phyloP scores from a whole-genome alignment of 2,888 invertebrate genomes.

The Amorpha juglandis region DNA sequence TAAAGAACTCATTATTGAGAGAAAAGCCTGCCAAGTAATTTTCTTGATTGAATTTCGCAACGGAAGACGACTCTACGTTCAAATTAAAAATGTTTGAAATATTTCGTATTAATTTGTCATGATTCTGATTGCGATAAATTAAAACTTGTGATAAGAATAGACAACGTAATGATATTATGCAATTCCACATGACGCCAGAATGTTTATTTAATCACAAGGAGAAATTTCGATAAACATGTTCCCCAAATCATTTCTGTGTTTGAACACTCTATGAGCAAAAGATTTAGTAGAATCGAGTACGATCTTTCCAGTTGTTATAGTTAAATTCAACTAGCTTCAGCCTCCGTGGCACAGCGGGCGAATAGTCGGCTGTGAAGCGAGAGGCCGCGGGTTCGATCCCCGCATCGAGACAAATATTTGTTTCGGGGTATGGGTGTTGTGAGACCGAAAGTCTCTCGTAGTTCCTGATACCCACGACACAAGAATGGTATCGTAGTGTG shows the following conservation, averaged over 20 bases:
- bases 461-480: too few relatives aligned
- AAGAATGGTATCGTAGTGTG: too few relatives aligned
- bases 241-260: neutral
- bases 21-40: constrained; percentile 14
- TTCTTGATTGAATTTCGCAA: constrained; percentile 22
- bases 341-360: too few relatives aligned
- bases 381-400: too few relatives aligned
- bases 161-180: constrained; percentile 5
- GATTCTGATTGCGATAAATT: neutral
- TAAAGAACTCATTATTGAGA: constrained; percentile 13
- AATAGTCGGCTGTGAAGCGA: too few relatives aligned
- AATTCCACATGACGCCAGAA: neutral
- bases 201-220: neutral
- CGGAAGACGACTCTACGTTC: neutral
- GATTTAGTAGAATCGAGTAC: neutral
- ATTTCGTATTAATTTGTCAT: constrained; percentile 4
- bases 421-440: too few relatives aligned
- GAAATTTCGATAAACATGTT: neutral
- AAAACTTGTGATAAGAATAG: neutral
- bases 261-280: constrained; percentile 3
- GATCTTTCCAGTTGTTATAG: neutral
- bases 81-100: constrained; percentile 11
- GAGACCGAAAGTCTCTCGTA: too few relatives aligned
- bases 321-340: too few relatives aligned
- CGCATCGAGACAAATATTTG: too few relatives aligned